A percentile compares a stretch with the other conserved stretches of the same genome.
Evolutionary conservation across 2,113 vertebrate species (phyloP).

Genomic region (Platichthys flesus): DNA sequence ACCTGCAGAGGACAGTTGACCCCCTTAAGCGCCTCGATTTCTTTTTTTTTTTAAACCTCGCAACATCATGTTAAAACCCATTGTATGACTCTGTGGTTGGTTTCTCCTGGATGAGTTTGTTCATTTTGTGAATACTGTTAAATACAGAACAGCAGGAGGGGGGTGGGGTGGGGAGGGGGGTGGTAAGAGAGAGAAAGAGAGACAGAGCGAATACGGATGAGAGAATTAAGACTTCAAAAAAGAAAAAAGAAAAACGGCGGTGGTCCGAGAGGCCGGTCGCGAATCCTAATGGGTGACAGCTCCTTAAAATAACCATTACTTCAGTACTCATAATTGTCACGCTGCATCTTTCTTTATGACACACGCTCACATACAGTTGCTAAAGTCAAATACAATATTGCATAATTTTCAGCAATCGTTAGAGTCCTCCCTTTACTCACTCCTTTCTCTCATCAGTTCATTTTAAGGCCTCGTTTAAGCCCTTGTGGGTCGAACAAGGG

Average conservation of each 20-base stretch:
- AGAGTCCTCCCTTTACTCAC: constrained; percentile 49
- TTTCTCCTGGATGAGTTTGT: constrained; percentile 84
- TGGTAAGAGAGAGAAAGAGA: constrained; percentile 19
- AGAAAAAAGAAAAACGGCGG: constrained; percentile 58
- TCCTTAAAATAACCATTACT: constrained; percentile 51
- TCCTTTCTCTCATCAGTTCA: constrained; percentile 54
- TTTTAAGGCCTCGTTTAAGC: constrained; percentile 78
- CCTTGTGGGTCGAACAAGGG: constrained; percentile 53
- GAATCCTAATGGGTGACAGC: constrained; percentile 57
- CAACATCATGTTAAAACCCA: constrained; percentile 82
- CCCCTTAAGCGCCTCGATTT: constrained; percentile 86
- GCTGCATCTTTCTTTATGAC: constrained; percentile 66
- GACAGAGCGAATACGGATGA: constrained; percentile 82
- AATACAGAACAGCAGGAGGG: constrained; percentile 86
- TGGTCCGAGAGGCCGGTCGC: constrained; percentile 58
- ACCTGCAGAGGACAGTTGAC: constrained; percentile 98
- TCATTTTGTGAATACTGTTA: constrained; percentile 93
- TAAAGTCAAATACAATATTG: constrained; percentile 67
- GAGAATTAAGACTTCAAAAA: constrained; percentile 85
- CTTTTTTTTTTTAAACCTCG: constrained; percentile 56
- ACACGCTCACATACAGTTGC: constrained; percentile 53
- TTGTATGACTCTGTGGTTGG: constrained; percentile 73
- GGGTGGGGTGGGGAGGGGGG: constrained; percentile 42
- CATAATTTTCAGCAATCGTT: constrained; percentile 67
- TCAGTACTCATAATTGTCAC: constrained; percentile 69